Percentiles rank a stretch among this genome's conserved stretches.
Evolutionary conservation across 2,888 invertebrate genomes (phyloP).

Genomic region (Brenthis ino): DNA sequence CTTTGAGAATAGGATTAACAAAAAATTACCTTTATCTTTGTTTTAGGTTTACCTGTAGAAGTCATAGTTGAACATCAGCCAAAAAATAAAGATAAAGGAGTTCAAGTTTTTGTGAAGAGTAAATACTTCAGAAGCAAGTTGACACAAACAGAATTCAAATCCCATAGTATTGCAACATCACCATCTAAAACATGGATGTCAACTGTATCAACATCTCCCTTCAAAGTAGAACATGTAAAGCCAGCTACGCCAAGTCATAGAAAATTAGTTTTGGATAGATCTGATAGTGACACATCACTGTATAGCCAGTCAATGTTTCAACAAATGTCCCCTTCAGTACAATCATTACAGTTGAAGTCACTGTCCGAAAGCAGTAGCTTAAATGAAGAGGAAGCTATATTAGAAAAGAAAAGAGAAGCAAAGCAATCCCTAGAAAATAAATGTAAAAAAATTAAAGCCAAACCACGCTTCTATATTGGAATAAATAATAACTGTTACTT

Average conservation of each 20-base stretch:
- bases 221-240: constrained; percentile 6
- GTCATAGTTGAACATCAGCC: background rate
- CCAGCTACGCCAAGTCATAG: background rate
- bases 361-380: background rate
- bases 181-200: constrained; percentile 1
- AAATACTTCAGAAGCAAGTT: constrained; percentile 4
- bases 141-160: constrained; percentile 4
- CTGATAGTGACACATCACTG: constrained; percentile 5
- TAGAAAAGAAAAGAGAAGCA: background rate
- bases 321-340: background rate
- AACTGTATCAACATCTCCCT: constrained; percentile 9
- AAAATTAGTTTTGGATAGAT: background rate
- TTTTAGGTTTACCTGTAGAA: constrained; percentile 1
- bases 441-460: background rate
- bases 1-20: background rate
- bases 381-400: constrained; percentile 6
- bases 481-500: constrained; percentile 1
- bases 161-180: constrained; percentile 2
- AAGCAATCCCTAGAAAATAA: background rate
- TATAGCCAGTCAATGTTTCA: background rate
- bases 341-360: constrained; percentile 1
- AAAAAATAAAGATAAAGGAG: constrained; percentile 2
- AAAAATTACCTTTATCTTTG: constrained; percentile 4
- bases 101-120: background rate
- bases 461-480: background rate